Base-by-base conservation (phyloP, 1,140 invertebrate species). In the Spodoptera litura region DNA sequence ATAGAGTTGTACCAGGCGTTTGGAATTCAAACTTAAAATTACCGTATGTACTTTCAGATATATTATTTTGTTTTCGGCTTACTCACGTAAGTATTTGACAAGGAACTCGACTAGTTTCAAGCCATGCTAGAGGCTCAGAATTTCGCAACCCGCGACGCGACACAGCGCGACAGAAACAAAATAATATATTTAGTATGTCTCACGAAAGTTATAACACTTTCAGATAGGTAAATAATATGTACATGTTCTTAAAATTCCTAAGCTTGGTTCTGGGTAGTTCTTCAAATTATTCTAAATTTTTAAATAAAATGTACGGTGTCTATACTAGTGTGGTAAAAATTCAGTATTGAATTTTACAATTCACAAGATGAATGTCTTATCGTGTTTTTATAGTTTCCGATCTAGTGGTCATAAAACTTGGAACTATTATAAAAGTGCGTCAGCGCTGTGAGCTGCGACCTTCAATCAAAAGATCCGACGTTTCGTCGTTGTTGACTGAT, bases 321-420 rank as follows among this genome's bases (percentile, higher is more conserved):
- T 55, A 49, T 31, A 62, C 59, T 59, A 5, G 9, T 15, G 59
- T 6, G 44, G 59, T 49, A 52, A 75, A 75, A 77, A 66, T 58
- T 66, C 59, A 52, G 64, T 78, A 78, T 78, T 31, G 76, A 80
- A 80, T 83, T 80, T 80, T 85, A 82, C 62, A 83, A 78, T 81
- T 81, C 62, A 84, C 79, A 84, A 85, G 75, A 83, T 61, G 81
- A 82, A 87, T 83, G 82, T 85, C 84, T 85, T 81, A 78, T 66
- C 82, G 81, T 90, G 89, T 90, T 90, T 91, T 92, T 91, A 91
- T 89, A 90, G 87, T 87, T 89, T 90, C 83, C 87, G 85, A 91
- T 88, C 72, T 81, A 80, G 79, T 86, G 81, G 84, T 75, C 82
- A 83, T 90, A 88, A 91, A 92, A 88, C 61, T 80, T 71, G 68